Percentiles rank a stretch among this genome's conserved stretches.
phyloP scores from a whole-genome alignment of 2,888 invertebrate species.

The Autographa gamma region DNA sequence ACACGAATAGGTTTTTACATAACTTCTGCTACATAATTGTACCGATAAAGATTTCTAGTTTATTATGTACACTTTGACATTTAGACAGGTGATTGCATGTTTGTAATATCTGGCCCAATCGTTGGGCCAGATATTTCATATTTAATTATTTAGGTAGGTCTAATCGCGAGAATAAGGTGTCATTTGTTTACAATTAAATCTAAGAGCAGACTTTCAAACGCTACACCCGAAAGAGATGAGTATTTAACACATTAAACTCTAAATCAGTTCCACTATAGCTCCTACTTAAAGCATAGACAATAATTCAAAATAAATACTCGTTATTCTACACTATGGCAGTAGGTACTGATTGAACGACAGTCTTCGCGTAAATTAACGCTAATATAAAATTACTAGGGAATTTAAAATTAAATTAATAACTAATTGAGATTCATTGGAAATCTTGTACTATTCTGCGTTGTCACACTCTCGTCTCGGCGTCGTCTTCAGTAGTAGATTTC shows the following conservation, averaged over 20 bases:
- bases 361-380: constrained; percentile 79
- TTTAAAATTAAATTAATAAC: constrained; percentile 73
- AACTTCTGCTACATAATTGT: constrained; percentile 32
- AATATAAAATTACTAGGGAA: constrained; percentile 62
- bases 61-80: constrained; percentile 44
- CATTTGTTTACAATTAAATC: constrained; percentile 28
- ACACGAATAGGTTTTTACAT: constrained; percentile 20
- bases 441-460: constrained; percentile 79
- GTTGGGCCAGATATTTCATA: constrained; percentile 18
- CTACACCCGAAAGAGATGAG: constrained; percentile 56
- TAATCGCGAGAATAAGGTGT: constrained; percentile 8
- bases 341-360: constrained; percentile 81
- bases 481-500: constrained; percentile 89
- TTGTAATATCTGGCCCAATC: constrained; percentile 28
- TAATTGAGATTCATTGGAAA: constrained; percentile 89
- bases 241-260: constrained; percentile 53
- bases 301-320: constrained; percentile 62
- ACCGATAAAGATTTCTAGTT: constrained; percentile 24
- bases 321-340: constrained; percentile 84
- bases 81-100: constrained; percentile 35
- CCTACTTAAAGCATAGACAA: constrained; percentile 75
- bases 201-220: constrained; percentile 54
- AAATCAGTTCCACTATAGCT: constrained; percentile 52
- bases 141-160: constrained; percentile 1
- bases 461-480: constrained; percentile 86